Evolutionary conservation across 2,113 vertebrate genomes (phyloP).

Genomic region (Dromiciops gliroides): DNA sequence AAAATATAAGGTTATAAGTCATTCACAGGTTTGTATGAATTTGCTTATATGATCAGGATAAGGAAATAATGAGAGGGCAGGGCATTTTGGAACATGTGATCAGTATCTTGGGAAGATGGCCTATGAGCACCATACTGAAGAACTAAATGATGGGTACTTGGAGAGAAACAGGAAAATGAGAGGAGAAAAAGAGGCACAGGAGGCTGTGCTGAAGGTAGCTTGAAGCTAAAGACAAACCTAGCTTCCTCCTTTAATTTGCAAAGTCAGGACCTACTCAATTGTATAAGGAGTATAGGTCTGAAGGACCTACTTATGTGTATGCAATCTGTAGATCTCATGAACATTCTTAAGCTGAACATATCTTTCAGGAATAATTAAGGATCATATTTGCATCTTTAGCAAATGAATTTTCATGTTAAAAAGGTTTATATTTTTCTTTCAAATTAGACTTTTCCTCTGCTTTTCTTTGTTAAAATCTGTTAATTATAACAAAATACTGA

Average conservation of each 20-base stretch:
- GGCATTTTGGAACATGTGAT: not conserved
- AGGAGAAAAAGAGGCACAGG: constrained; percentile 27
- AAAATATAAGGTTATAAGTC: not conserved
- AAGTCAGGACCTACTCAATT: not conserved
- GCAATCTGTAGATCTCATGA: constrained; percentile 22
- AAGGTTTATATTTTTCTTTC: constrained; percentile 30
- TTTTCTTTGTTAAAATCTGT: constrained; percentile 39
- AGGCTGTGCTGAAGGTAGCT: not conserved
- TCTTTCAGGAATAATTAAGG: constrained; percentile 35
- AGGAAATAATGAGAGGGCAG: not conserved
- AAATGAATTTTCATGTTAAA: constrained; percentile 32
- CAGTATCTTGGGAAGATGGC: not conserved
- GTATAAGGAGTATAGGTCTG: constrained; percentile 7
- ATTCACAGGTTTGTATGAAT: not conserved
- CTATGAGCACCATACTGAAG: not conserved
- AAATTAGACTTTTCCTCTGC: constrained; percentile 36
- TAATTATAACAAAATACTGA: constrained; percentile 41
- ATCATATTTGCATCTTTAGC: constrained; percentile 40
- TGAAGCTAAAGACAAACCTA: not conserved
- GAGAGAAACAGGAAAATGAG: not conserved
- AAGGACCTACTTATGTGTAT: constrained; percentile 45
- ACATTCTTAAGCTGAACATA: constrained; percentile 32
- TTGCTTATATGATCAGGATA: constrained; percentile 38
- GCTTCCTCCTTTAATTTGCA: constrained; percentile 34
- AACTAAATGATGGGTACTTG: not conserved